Percentiles rank a stretch among this genome's conserved stretches.
Evolutionary conservation across 1,140 invertebrate species (phyloP).

Genomic region (Macrotrachela quadricornifera): DNA sequence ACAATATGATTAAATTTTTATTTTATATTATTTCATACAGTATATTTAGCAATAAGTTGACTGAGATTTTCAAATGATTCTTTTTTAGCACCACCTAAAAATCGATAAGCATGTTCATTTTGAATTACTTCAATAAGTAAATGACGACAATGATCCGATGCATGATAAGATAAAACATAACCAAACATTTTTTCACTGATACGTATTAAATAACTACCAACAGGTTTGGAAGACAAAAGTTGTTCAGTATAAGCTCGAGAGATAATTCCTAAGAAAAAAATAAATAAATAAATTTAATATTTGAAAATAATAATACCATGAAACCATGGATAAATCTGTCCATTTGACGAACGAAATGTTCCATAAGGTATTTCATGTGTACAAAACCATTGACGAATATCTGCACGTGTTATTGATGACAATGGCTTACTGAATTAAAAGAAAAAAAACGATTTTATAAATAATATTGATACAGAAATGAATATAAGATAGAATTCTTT

Average conservation of each 20-base stretch:
- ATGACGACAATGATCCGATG: constrained; percentile 45
- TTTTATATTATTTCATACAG: no score
- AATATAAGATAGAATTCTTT: no score
- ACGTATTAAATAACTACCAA: constrained; percentile 48
- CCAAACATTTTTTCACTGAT: constrained; percentile 55
- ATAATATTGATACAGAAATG: no score
- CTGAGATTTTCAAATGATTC: no score
- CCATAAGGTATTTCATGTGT: constrained; percentile 40
- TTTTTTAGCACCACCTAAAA: no score
- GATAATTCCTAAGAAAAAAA: not conserved
- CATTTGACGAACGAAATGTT: constrained; percentile 37
- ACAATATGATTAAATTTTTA: no score
- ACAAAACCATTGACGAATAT: constrained; percentile 49
- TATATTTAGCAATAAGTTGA: no score
- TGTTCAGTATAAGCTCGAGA: constrained; percentile 38
- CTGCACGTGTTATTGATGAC: constrained; percentile 29
- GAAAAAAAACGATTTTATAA: no score
- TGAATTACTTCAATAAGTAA: constrained; percentile 42
- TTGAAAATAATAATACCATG: constrained; percentile 38
- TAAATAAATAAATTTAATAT: not conserved
- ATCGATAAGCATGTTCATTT: no score
- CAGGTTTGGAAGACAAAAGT: constrained; percentile 33
- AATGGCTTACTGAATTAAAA: no score
- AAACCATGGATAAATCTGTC: constrained; percentile 46
- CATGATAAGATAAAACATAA: constrained; percentile 52